Conservation (phyloP, 2,888 invertebrate species). For the Parnassius apollo region DNA sequence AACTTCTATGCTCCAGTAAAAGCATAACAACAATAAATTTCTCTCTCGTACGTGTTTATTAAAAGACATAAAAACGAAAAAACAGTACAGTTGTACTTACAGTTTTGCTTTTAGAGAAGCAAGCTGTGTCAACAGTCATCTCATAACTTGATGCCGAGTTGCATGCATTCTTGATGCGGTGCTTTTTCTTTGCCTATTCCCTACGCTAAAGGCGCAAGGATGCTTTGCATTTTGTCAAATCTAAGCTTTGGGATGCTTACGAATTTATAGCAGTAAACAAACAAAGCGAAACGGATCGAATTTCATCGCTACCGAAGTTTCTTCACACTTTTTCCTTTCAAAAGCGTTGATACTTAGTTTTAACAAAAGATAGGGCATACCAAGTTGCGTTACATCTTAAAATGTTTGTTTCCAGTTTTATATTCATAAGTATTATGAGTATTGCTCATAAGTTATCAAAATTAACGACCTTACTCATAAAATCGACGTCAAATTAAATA, state of each 20-base stretch:
- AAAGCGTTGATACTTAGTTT: too few relatives aligned
- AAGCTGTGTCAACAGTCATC: constrained; percentile 67
- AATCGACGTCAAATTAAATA: too few relatives aligned
- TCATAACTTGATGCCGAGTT: constrained; percentile 60
- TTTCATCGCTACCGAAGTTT: neutral
- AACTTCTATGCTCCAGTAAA: constrained; percentile 10
- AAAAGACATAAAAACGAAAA: constrained; percentile 31
- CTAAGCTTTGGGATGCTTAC: constrained; percentile 3
- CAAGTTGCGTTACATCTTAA: too few relatives aligned
- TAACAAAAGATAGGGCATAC: too few relatives aligned
- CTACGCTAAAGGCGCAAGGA: constrained; percentile 26
- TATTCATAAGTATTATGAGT: too few relatives aligned
- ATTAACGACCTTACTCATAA: too few relatives aligned
- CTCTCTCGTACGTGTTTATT: constrained; percentile 29
- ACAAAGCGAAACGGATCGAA: constrained; percentile 2
- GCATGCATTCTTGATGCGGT: constrained; percentile 69
- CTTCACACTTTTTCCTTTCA: too few relatives aligned
- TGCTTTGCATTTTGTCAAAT: constrained; percentile 36
- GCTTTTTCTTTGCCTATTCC: constrained; percentile 40
- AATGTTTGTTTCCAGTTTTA: too few relatives aligned
- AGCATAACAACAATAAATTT: constrained; percentile 23
- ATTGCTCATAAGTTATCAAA: too few relatives aligned
- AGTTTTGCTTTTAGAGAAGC: constrained; percentile 34
- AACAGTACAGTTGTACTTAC: constrained; percentile 27
- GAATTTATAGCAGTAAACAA: constrained; percentile 13